phyloP scores from a whole-genome alignment of 2,888 invertebrate species.

The Bursaphelenchus okinawaensis region DNA sequence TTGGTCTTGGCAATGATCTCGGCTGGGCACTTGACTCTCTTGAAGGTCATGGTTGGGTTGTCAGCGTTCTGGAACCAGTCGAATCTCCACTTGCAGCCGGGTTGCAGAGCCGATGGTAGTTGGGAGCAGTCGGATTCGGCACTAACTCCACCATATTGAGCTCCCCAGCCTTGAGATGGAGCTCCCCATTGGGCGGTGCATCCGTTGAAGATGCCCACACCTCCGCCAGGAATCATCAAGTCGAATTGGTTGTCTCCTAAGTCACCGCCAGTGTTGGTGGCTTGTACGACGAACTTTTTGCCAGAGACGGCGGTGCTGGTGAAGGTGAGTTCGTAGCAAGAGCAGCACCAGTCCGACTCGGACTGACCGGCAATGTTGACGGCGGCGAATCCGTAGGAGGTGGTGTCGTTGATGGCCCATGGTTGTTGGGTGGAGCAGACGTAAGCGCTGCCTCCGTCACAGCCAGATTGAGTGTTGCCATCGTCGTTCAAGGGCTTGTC shows the following conservation, averaged over 20 bases:
- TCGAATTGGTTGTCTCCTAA: neutral
- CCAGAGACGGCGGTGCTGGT: neutral
- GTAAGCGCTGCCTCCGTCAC: neutral
- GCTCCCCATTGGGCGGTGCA: conserved; percentile 1
- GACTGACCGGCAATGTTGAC: neutral
- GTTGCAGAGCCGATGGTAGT: neutral
- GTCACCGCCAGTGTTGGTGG: neutral
- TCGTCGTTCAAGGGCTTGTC: neutral
- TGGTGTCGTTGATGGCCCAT: neutral
- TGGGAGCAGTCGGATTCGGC: neutral
- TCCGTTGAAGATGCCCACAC: neutral
- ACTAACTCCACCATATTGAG: neutral
- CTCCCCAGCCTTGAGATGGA: neutral
- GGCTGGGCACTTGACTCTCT: neutral
- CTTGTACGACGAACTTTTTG: neutral
- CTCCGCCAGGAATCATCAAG: neutral
- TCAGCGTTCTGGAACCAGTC: neutral
- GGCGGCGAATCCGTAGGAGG: neutral
- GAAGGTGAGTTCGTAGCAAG: neutral
- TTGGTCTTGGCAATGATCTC: neutral
- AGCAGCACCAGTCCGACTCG: neutral
- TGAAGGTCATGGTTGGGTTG: neutral
- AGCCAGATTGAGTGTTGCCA: conserved; percentile 2
- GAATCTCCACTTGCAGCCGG: neutral
- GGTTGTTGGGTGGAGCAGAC: neutral